Evolutionary conservation across 1,140 invertebrate species (phyloP), one percentile per base, ranked within the genome.

Genomic region (Papilio polyxenes): DNA sequence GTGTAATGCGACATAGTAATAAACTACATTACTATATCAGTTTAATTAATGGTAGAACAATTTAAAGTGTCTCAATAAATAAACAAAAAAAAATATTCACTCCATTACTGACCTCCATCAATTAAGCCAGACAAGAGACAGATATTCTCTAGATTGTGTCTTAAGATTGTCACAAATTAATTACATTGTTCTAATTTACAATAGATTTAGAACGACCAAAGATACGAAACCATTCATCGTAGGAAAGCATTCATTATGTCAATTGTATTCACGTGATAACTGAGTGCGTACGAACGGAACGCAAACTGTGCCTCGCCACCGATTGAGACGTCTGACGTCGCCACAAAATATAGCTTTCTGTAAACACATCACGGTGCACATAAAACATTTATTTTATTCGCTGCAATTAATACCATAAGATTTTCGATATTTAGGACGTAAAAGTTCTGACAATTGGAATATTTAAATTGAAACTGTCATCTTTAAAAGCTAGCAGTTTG

Each of bases 261-360:
- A 87, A 86, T 88, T 85, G 84, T 86, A 88, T 88, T 89, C 82
- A 82, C 83, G 82, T 84, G 84, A 87, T 89, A 87, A 88, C 83
- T 83, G 85, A 82, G 80, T 85, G 88, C 62, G 82, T 84, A 87
- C 82, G 83, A 84, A 87, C 82, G 83, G 82, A 76, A 76, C 79
- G 81, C 82, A 72, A 82, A 81, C 72, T 83, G 81, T 83, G 65
- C 69, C 78, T 48, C 78, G 56, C 65, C 40, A 20, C 65, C 53
- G 72, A 81, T 81, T 75, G 53, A 75, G 37, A 59, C 37, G 53
- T 49, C 83, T 81, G 79, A 62, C 72, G 37, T 75, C 65, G 74
- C 17, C 77, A 82, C 82, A 81, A 85, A 85, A 82, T 82, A 81
- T 31, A 48, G 13, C 75, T 23, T 17, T 77, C 40, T 51, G 23